Conservation (phyloP, 2,113 vertebrate genomes). For the Procavia capensis region DNA sequence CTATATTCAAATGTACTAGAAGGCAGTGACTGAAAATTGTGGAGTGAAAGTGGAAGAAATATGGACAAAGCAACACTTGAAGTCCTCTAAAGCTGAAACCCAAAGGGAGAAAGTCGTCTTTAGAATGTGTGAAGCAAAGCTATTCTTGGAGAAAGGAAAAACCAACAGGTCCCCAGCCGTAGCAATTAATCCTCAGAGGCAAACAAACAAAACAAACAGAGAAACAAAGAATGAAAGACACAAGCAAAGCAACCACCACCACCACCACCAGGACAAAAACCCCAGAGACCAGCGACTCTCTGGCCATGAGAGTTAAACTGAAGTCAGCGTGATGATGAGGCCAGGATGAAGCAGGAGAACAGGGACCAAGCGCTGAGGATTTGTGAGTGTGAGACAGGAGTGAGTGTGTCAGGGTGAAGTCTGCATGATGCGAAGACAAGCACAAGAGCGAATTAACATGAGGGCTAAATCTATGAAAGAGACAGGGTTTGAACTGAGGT, state of each 20-base stretch:
- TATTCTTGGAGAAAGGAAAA: not conserved
- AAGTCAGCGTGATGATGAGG: not conserved
- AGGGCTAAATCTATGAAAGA: not conserved
- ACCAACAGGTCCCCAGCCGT: not conserved
- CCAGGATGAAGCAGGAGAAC: not conserved
- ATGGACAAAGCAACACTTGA: not conserved
- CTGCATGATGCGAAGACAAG: not conserved
- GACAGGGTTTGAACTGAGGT: not conserved
- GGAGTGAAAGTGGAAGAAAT: not conserved
- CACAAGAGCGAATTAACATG: not conserved
- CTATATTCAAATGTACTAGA: not conserved
- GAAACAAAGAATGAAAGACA: too few species aligned
- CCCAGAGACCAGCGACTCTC: not conserved
- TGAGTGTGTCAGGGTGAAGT: not conserved
- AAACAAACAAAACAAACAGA: too few species aligned
- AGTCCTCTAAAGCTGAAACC: not conserved
- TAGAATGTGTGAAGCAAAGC: fast-evolving
- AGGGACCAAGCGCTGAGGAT: not conserved
- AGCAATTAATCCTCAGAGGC: not conserved
- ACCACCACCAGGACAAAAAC: too few species aligned
- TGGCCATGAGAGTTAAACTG: not conserved
- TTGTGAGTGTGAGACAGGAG: not conserved
- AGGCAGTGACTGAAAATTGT: not conserved
- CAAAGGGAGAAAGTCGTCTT: not conserved
- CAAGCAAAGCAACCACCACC: too few species aligned